phyloP scores from a whole-genome alignment of 2,113 vertebrate species.

The Cyanoderma ruficeps region DNA sequence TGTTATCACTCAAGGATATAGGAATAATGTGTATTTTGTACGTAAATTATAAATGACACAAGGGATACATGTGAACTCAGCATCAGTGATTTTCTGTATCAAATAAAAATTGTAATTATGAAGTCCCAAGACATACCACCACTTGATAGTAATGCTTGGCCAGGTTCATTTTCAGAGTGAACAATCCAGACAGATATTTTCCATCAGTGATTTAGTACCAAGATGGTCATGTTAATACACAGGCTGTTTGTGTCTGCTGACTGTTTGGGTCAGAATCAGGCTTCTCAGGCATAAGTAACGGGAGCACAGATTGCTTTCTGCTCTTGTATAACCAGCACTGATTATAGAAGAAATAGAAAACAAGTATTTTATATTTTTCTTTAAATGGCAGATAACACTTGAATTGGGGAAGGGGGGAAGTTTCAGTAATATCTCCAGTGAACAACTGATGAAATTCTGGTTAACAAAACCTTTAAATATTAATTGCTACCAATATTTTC shows the following conservation, averaged over 20 bases:
- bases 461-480: neutral
- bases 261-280: neutral
- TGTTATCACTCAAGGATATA: neutral
- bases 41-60: neutral
- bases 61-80: neutral
- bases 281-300: neutral
- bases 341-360: neutral
- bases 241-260: neutral
- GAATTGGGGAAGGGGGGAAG: fast-evolving
- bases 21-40: neutral
- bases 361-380: neutral
- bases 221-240: neutral
- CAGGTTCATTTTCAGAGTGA: neutral
- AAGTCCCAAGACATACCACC: neutral
- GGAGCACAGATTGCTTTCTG: neutral
- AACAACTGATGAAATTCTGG: neutral
- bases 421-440: neutral
- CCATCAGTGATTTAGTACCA: neutral
- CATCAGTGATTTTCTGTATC: neutral
- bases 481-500: neutral
- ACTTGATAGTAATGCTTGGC: neutral
- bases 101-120: neutral
- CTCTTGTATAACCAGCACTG: neutral
- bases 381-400: neutral
- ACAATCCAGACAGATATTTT: neutral